Base-by-base conservation (phyloP, 2,797 vertebrate genomes). In the Borostomias antarcticus region DNA sequence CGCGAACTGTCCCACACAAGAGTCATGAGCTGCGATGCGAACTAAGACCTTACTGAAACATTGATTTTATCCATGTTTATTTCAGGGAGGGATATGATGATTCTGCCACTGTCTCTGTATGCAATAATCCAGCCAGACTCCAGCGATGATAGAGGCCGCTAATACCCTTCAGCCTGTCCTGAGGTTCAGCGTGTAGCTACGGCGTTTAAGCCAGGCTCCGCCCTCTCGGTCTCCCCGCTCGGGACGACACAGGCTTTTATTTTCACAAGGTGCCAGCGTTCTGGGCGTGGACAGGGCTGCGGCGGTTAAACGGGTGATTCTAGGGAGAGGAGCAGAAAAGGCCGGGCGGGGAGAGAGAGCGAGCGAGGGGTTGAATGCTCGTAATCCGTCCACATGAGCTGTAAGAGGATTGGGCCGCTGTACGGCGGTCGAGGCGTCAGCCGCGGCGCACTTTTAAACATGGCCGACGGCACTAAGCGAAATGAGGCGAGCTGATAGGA, bases 361-460 rank as follows among this genome's bases (percentile, higher is more conserved):
- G n/a, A n/a, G n/a, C n/a, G n/a, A 35, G 17, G 37, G 72, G 70
- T 52, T 73, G 52, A 25, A 62, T 17, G 66, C 56, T 64, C 32
- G 32, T 76, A 58, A 70, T 75, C 69, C 68, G 47, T 26, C 19
- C 48, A 45, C 5, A 10, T 32, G 51, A 37, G 25, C 50, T n/a
- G 30, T 51, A 53, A 66, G 63, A 61, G 66, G 51, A 72, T 66
- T 60, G 60, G 5, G 29, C n/a, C 50, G 59, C 29, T 4, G 29
- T 25, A 29, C 33, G 53, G 69, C 1, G 26, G 35, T 21, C 8
- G 53, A 33, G 37, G 68, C 64, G 58, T 0, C 57, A 58, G 72
- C 56, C 29, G 35, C 8, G 50, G 62, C 61, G 52, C 45, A 69
- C 61, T 68, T n/a, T n/a, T 62, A 67, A 30, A 65, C 62, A 54